Base-by-base conservation (phyloP, 2,797 vertebrate species). In the Tamandua tetradactyla region DNA sequence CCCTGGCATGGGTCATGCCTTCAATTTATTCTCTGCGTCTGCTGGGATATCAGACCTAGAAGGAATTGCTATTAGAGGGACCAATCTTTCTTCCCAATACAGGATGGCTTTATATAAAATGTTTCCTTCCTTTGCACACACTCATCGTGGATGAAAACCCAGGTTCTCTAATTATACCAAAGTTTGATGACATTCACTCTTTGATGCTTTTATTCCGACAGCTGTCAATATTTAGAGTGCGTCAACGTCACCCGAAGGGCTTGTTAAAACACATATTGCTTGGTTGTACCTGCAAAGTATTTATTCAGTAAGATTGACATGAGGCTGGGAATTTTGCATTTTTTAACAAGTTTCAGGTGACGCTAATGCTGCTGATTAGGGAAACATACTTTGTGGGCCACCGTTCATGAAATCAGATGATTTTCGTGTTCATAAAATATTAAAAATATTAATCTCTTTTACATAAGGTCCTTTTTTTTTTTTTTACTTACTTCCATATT, bases 331-430 rank as follows among this genome's bases (percentile, higher is more conserved):
- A 49, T 35, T 87, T 80, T 84, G 14, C 9, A 20, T 40, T 87
- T 85, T 55, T 37, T 40, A 75, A 32, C 27, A 84, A 85, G 47
- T 64, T 61, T 47, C 69, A 78, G 17, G 25, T 71, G 64, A 79
- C 32, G 18, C 4, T 35, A n/a, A 2, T 79, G 15, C 13, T 71
- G 12, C 18, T 79, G 37, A 0, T 89, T 78, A 82, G 66, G 17
- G 35, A 40, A 89, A 32, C 13, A 49, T 35, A 66, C 42, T 83
- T 80, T 88, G 47, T 71, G 42, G 44, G n/a, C 17, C 27, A 61
- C 40, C 66, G 13, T n/a, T 94, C 32, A 66, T 92, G 82, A 94
- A 94, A 27, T 91, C 59, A 96, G 71, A 66, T 76, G 13, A 80
- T 84, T 66, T 8, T 68, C 87, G 81, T 91, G 6, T 72, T 83